Percentiles rank a stretch among this genome's conserved stretches.
Evolutionary conservation across 2,797 vertebrate species (phyloP).

Genomic region (Enteromius argenteus): DNA sequence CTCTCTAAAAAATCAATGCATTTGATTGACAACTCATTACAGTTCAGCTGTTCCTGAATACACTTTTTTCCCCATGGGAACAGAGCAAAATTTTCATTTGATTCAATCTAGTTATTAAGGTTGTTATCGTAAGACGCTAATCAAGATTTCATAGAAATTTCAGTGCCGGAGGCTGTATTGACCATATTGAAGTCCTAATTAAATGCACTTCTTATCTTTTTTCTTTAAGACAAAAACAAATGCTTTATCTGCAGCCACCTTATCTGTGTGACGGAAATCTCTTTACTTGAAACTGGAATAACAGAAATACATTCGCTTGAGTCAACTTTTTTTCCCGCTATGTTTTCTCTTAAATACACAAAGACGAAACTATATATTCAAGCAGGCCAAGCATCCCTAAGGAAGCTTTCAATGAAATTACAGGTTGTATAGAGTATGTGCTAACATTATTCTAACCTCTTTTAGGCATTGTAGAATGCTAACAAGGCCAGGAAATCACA

Average conservation of each 20-base stretch:
- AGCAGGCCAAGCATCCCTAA: constrained; percentile 12
- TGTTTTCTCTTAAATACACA: constrained; percentile 8
- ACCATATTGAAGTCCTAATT: constrained; percentile 39
- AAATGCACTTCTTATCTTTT: constrained; percentile 37
- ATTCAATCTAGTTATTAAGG: constrained; percentile 49
- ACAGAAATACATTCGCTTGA: constrained; percentile 22
- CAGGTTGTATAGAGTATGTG: constrained; percentile 17
- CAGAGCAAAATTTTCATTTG: constrained; percentile 4
- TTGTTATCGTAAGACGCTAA: constrained; percentile 36
- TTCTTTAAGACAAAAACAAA: constrained; percentile 8
- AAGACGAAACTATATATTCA: constrained; percentile 35
- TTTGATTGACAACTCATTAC: constrained; percentile 46
- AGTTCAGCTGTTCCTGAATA: constrained; percentile 16
- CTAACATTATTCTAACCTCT: constrained; percentile 13
- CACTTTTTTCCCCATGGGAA: not conserved
- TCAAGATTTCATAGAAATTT: constrained; percentile 53
- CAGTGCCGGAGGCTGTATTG: constrained; percentile 35
- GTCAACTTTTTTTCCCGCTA: constrained; percentile 1
- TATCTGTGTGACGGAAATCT: constrained; percentile 30
- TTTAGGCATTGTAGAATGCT: constrained; percentile 5
- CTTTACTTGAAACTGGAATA: constrained; percentile 20
- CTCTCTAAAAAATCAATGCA: constrained; percentile 34
- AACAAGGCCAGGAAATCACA: constrained; percentile 27
- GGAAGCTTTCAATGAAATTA: constrained; percentile 14
- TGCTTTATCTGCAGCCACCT: constrained; percentile 37